Conservation (phyloP, 2,797 vertebrate species). For the Acanthornis magna region DNA sequence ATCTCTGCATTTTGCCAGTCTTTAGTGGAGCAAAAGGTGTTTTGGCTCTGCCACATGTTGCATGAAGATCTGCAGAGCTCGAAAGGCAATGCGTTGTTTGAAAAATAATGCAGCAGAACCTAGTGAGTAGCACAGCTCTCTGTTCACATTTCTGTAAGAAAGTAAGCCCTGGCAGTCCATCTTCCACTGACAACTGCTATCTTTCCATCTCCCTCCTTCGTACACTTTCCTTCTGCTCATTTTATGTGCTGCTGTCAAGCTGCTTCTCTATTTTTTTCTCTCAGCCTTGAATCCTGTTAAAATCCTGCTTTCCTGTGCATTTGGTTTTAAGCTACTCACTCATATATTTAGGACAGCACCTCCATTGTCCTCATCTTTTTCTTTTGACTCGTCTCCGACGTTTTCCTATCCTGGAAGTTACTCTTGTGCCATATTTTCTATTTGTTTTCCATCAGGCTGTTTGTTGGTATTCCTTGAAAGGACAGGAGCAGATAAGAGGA, state of each 20-base stretch:
- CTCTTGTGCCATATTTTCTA: not conserved
- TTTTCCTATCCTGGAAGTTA: not conserved
- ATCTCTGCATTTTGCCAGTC: not conserved
- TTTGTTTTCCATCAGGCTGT: not conserved
- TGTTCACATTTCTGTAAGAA: not conserved
- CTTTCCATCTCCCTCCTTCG: not conserved
- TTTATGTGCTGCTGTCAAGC: not conserved
- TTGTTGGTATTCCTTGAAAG: not conserved
- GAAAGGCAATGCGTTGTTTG: not conserved
- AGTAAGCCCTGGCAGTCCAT: not conserved
- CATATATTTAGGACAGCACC: not conserved
- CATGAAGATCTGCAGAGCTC: not conserved
- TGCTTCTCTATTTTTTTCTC: not conserved
- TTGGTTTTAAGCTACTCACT: not conserved
- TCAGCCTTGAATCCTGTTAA: not conserved
- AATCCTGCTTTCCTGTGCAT: not conserved
- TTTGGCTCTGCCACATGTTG: not conserved
- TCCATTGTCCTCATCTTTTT: not conserved
- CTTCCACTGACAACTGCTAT: not conserved
- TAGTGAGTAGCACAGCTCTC: not conserved
- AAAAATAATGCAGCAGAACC: not conserved
- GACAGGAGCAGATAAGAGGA: not conserved
- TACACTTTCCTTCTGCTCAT: not conserved
- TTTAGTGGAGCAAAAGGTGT: not conserved
- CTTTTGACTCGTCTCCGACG: not conserved